A percentile compares a stretch with the other conserved stretches of the same genome.
Conservation (phyloP, 2,113 vertebrate genomes). For the Oryzias curvinotus region DNA sequence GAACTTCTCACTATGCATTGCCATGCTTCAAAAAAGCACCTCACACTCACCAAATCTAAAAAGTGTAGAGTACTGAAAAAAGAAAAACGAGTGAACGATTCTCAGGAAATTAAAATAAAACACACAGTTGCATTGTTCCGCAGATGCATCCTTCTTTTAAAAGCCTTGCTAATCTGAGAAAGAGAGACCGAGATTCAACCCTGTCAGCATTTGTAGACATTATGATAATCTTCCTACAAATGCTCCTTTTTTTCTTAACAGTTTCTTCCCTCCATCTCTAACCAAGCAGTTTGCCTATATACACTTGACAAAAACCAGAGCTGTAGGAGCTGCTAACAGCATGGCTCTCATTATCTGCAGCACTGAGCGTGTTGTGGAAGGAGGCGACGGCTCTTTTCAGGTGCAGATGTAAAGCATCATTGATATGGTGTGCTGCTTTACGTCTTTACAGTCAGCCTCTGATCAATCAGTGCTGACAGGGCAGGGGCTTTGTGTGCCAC, state of each 20-base stretch:
- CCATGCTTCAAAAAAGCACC: conserved; percentile 58
- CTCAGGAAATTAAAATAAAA: conserved; percentile 79
- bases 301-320: conserved; percentile 75
- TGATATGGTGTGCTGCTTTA: conserved; percentile 85
- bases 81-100: conserved; percentile 64
- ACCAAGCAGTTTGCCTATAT: conserved; percentile 77
- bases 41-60: conserved; percentile 59
- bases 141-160: conserved; percentile 61
- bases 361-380: conserved; percentile 78
- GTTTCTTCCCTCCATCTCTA: conserved; percentile 59
- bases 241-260: conserved; percentile 27
- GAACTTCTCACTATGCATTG: conserved; percentile 54
- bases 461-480: conserved; percentile 96
- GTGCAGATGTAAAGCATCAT: conserved; percentile 78
- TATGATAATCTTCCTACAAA: conserved; percentile 72
- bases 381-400: conserved; percentile 78
- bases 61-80: conserved; percentile 57
- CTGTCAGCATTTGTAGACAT: conserved; percentile 81
- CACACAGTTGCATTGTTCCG: conserved; percentile 75
- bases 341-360: conserved; percentile 80
- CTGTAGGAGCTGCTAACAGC: conserved; percentile 75
- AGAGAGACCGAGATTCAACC: conserved; percentile 70
- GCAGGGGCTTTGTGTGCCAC: conserved; percentile 87
- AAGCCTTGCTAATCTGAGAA: conserved; percentile 71
- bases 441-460: conserved; percentile 84